Base-by-base conservation (phyloP, 2,888 invertebrate species). In the Lithophane semibrunnea region DNA sequence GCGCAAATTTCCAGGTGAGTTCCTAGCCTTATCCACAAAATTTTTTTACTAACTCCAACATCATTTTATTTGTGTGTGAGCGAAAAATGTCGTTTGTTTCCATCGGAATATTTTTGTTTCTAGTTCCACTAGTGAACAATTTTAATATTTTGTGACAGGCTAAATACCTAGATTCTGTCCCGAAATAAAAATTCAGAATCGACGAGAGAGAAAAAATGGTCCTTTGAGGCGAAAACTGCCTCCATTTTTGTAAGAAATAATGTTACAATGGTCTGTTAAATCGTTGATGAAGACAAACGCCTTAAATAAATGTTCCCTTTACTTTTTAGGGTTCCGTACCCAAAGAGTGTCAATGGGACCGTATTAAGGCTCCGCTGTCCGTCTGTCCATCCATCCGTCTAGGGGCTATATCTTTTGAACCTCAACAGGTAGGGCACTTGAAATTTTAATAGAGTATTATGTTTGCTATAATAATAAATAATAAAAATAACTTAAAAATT, bases 211-310 rank as follows among this genome's bases (percentile, higher is more conserved):
- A 77, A 70, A 77, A 78, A 84, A 18, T 60, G 72, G 54, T 18
- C 37, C 29, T 66, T 73, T 73, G 44, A 64, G 16, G 21, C 58
- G 18, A 68, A 77, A 82, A 77, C 44, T 54, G 67, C 70, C 47
- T n/a, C 58, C 56, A 63, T 73, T 82, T 82, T 65, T 60, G 64
- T 73, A 18, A 66, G 67, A 77, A 84, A 84, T 86, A 74, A 71
- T 68, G 58, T 79, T 74, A 75, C 68, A 73, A 77, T 75, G 71
- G 70, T 66, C 75, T 79, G 82, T 73, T 85, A 66, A 77, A 79
- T 70, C 37, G 63, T 58, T 75, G 77, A 86, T 86, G 83, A 83
- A 80, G 82, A 86, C 63, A 72, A 83, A 78, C 60, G 69, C 10
- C 67, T 73, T n/a, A 64, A 60, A 77, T 76, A 73, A 85, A 75